Conservation (phyloP, 2,888 invertebrate genomes). For the Eupithecia exiguata region DNA sequence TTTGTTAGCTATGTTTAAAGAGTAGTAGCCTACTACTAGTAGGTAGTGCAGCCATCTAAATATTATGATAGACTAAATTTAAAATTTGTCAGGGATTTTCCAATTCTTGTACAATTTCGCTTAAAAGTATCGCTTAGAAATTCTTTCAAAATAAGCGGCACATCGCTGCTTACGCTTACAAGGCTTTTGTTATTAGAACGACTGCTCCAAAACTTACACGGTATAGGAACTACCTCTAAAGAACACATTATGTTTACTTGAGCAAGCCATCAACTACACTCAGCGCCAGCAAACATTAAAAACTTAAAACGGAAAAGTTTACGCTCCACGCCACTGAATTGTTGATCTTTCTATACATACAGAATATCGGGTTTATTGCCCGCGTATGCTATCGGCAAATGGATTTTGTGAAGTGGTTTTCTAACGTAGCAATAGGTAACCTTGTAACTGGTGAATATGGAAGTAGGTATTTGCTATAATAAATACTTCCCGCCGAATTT, state of each 20-base stretch:
- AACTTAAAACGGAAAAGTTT: conserved; percentile 36
- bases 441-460: neutral
- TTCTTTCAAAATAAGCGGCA: neutral
- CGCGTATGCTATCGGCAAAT: conserved; percentile 13
- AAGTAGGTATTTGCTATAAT: too few species aligned
- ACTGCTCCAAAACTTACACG: neutral
- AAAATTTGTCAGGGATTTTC: too few species aligned
- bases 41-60: too few species aligned
- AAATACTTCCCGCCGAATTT: too few species aligned
- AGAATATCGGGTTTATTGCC: conserved; percentile 48
- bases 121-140: too few species aligned
- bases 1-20: too few species aligned
- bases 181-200: neutral
- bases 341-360: conserved; percentile 54
- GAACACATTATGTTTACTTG: conserved; percentile 14
- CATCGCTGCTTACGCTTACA: neutral
- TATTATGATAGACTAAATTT: too few species aligned
- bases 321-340: conserved; percentile 48
- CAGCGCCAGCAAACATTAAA: conserved; percentile 27
- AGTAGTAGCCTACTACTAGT: too few species aligned
- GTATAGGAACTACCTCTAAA: neutral
- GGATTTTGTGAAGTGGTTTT: conserved; percentile 13
- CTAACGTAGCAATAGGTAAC: neutral
- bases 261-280: conserved; percentile 15
- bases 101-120: too few species aligned